phyloP scores from a whole-genome alignment of 2,797 vertebrate genomes.

The Falco berigora region DNA sequence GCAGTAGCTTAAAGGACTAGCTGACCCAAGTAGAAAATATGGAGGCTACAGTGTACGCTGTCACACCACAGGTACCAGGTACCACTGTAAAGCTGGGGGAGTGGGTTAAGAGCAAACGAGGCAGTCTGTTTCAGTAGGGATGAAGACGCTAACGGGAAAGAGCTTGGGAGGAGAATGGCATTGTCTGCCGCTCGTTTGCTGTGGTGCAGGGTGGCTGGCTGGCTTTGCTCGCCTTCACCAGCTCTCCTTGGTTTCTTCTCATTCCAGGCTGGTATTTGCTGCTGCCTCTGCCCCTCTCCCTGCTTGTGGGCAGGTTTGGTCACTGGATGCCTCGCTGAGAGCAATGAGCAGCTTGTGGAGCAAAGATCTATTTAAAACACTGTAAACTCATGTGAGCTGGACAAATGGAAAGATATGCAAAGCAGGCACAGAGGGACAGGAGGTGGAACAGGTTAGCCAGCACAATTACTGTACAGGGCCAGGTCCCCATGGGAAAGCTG shows the following conservation, averaged over 20 bases:
- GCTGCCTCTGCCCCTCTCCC: background rate
- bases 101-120: background rate
- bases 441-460: background rate
- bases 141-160: background rate
- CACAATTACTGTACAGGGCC: background rate
- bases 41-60: background rate
- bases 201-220: background rate
- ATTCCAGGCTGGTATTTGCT: background rate
- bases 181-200: background rate
- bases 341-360: background rate
- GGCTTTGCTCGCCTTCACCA: background rate
- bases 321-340: background rate
- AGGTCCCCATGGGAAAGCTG: background rate
- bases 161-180: fast-evolving
- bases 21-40: background rate
- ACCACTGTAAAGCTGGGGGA: background rate
- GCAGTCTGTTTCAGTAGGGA: background rate
- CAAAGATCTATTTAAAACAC: background rate
- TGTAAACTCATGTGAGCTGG: background rate
- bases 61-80: background rate
- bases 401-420: background rate
- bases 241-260: background rate
- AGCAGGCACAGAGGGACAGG: background rate
- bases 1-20: background rate
- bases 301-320: background rate